Evolutionary conservation across 1,140 invertebrate species (phyloP).

Genomic region (Brachystomella parvula): DNA sequence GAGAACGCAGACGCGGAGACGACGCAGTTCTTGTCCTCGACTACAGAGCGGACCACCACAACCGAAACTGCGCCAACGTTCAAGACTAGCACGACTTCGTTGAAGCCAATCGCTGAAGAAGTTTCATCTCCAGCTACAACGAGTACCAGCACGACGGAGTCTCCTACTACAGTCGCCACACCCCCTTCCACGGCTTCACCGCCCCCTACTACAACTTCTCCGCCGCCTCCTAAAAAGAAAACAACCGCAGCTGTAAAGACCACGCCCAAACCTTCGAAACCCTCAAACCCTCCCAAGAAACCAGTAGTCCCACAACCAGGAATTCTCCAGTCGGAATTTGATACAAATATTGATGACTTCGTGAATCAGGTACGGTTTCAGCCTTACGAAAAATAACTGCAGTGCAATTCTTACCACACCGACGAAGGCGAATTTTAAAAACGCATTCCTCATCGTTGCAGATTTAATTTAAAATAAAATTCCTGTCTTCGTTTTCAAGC

Average conservation of each 20-base stretch:
- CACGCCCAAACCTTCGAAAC: constrained; percentile 39
- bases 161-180: constrained; percentile 32
- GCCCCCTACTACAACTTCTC: constrained; percentile 27
- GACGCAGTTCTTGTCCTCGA: constrained; percentile 43
- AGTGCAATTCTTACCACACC: too few relatives aligned
- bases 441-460: too few relatives aligned
- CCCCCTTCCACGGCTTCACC: constrained; percentile 11
- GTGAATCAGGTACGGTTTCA: constrained; percentile 37
- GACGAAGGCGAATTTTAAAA: too few relatives aligned
- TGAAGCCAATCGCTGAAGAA: constrained; percentile 39
- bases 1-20: constrained; percentile 27
- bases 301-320: constrained; percentile 32
- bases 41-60: constrained; percentile 40
- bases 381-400: too few relatives aligned
- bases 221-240: constrained; percentile 42
- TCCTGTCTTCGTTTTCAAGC: too few relatives aligned
- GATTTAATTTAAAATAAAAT: too few relatives aligned
- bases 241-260: constrained; percentile 35
- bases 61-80: constrained; percentile 14
- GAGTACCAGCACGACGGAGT: constrained; percentile 40
- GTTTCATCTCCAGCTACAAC: constrained; percentile 38
- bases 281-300: constrained; percentile 40
- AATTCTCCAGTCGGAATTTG: constrained; percentile 31
- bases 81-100: constrained; percentile 8
- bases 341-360: constrained; percentile 37